Percentiles rank a stretch among this genome's conserved stretches.
Conservation (phyloP, 2,797 vertebrate species). For the Sebastiscus tertius region DNA sequence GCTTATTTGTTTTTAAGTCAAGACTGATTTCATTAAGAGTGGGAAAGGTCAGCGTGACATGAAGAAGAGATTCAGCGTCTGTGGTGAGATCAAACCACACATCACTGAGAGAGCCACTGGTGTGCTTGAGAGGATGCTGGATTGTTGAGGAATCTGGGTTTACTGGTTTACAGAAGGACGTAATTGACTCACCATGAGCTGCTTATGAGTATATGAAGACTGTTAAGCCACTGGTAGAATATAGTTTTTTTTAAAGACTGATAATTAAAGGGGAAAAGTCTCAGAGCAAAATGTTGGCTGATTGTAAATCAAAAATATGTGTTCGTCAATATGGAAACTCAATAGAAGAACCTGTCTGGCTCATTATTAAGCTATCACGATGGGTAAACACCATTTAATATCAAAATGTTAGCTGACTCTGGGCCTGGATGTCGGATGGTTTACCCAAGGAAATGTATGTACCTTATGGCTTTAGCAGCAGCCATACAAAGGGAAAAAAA, state of each 20-base stretch:
- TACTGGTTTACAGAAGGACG: slow-evolving; percentile 57
- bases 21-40: slow-evolving; percentile 90
- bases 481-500: slow-evolving; percentile 74
- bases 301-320: slow-evolving; percentile 20
- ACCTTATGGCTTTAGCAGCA: slow-evolving; percentile 73
- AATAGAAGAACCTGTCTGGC: slow-evolving; percentile 30
- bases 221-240: not conserved
- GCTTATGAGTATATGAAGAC: not conserved
- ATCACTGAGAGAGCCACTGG: slow-evolving; percentile 28
- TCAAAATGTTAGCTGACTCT: slow-evolving; percentile 70
- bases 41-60: slow-evolving; percentile 91
- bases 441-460: slow-evolving; percentile 82
- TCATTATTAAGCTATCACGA: slow-evolving; percentile 67
- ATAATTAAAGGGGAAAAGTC: not conserved
- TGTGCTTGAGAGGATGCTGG: slow-evolving; percentile 38
- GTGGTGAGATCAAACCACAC: slow-evolving; percentile 28
- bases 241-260: not conserved
- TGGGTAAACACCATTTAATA: slow-evolving; percentile 78
- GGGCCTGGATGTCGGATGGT: slow-evolving; percentile 59
- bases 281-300: not conserved
- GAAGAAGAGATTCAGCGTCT: slow-evolving; percentile 75
- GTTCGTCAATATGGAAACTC: slow-evolving; percentile 52
- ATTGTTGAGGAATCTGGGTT: slow-evolving; percentile 55
- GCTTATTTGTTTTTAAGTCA: slow-evolving; percentile 93
- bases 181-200: slow-evolving; percentile 54